Evolutionary conservation across 1,140 invertebrate genomes (phyloP), one percentile per base, ranked within the genome.

Genomic region (Diabrotica virgifera): DNA sequence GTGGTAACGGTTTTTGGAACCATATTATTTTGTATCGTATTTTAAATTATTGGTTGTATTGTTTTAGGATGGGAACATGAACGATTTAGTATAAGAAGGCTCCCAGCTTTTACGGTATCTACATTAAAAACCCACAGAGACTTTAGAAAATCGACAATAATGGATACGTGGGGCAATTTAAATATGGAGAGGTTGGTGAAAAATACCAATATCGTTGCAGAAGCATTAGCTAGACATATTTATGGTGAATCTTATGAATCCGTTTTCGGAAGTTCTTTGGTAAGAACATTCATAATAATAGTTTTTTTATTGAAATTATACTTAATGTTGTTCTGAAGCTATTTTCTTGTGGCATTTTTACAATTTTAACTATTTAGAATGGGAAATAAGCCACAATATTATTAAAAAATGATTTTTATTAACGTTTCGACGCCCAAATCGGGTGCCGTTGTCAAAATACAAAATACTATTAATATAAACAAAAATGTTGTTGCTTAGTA

Each of bases 31-130:
- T 3, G 6, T 46, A 9, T 3, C 40, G 6, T 46, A 62, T 65
- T 35, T 78, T 98, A 37, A 24, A 24, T 24, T 24, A 24, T 4
- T 24, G 24, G 40, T 3, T 8, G 40, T 46, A 10, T 6, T 46
- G 8, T 46, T 46, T 46, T n/a, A 46, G 91, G 94, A 0, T 99
- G 97, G 97, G 96, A 99, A 78, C 97, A 99, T 76, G 97, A 99
- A 79, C 83, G 95, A 72, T 99, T 93, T 78, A 96, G 94, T 76
- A 95, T 98, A 71, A 86, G 92, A 65, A 84, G 95, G 52, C 78
- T 71, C 40, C 56, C 70, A 35, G 70, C 70, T 24, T 71, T 71
- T 60, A 71, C 70, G 9, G 36, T 71, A 58, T 71, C 70, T n/a
- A 46, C 70, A 12, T 37, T 93, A 5, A 87, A 89, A 74, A 85